Percentiles rank a stretch among this genome's conserved stretches.
Evolutionary conservation across 2,797 vertebrate genomes (phyloP).

Genomic region (Tauraco hartlaubi): DNA sequence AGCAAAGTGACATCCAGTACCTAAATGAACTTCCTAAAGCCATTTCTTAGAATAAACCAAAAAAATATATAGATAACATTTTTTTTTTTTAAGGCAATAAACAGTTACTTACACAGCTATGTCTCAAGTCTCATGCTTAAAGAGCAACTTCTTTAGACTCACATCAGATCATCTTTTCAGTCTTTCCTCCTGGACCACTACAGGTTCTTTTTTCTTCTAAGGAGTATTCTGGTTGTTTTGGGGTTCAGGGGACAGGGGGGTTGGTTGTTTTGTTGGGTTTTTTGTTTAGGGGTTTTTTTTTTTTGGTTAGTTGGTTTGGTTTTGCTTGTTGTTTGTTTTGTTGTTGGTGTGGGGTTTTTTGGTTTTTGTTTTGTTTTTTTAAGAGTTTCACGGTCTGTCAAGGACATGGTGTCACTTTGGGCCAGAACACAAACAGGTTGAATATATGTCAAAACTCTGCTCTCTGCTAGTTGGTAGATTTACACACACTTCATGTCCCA

Average conservation of each 20-base stretch:
- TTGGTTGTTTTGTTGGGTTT: not conserved
- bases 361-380: no score
- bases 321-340: no score
- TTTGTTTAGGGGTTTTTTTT: not conserved
- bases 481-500: not conserved
- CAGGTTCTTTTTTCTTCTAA: not conserved
- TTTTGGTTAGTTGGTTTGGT: not conserved
- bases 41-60: not conserved
- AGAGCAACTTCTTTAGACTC: not conserved
- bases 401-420: not conserved
- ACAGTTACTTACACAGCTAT: not conserved
- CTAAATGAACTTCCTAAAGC: not conserved
- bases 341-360: no score
- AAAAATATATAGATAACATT: no score
- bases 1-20: not conserved
- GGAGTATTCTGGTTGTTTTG: not conserved
- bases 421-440: not conserved
- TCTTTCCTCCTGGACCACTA: not conserved
- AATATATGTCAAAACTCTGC: not conserved
- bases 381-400: not conserved
- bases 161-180: not conserved
- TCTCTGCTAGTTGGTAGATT: not conserved
- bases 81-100: not conserved
- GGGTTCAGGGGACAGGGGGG: no score
- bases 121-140: not conserved